Conservation (phyloP, 2,797 vertebrate species). For the Danio tinwini region DNA sequence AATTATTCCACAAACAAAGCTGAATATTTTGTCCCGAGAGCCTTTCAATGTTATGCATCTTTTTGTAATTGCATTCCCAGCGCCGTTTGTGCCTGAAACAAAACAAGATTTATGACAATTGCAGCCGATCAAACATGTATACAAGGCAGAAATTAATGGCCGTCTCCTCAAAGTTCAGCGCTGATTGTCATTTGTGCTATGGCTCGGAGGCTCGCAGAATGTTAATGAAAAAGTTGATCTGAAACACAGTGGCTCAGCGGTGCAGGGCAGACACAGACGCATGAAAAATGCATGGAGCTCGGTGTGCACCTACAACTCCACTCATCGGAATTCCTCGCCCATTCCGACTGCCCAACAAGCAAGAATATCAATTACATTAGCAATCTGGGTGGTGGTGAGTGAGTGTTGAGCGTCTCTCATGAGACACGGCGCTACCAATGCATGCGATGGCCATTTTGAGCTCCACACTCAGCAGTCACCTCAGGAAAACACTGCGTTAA, state of each 20-base stretch:
- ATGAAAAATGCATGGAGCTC: conserved; percentile 61
- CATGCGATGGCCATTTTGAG: conserved; percentile 19
- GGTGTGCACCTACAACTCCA: conserved; percentile 39
- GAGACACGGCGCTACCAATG: conserved; percentile 1
- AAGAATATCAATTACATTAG: conserved; percentile 49
- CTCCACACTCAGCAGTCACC: not conserved
- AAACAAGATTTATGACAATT: conserved; percentile 44
- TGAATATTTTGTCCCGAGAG: conserved; percentile 13
- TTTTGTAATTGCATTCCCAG: conserved; percentile 45
- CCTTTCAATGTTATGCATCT: conserved; percentile 33
- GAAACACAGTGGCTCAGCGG: conserved; percentile 62
- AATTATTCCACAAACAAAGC: conserved; percentile 40
- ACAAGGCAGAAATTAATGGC: conserved; percentile 49
- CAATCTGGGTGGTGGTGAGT: conserved; percentile 43
- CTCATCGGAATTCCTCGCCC: conserved; percentile 58
- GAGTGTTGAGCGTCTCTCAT: conserved; percentile 30
- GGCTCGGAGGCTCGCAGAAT: conserved; percentile 77
- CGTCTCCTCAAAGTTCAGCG: conserved; percentile 71
- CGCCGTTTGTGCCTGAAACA: conserved; percentile 43
- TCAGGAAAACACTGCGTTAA: conserved; percentile 26
- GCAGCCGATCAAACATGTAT: conserved; percentile 48
- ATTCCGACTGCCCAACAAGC: conserved; percentile 51
- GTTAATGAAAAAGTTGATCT: conserved; percentile 70
- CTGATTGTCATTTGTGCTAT: conserved; percentile 77
- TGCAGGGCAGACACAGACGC: conserved; percentile 65